Evolutionary conservation across 1,140 invertebrate species (phyloP), one percentile per base, ranked within the genome.

Genomic region (Drosophila subobscura): DNA sequence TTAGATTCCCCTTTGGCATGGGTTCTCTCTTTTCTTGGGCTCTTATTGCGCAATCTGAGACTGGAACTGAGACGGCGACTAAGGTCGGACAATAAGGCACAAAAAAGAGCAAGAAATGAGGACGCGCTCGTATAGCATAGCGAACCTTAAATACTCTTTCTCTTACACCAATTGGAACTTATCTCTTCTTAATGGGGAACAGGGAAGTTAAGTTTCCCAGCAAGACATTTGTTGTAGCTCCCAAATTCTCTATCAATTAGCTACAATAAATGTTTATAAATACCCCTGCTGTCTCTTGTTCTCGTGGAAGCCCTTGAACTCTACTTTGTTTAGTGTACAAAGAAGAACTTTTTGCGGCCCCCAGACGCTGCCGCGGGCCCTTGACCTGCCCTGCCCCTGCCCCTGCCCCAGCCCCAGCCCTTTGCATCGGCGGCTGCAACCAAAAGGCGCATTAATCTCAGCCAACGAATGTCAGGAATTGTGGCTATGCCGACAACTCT

Each of bases 381-480:
- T 73, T 65, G 66, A 70, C 66, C 66, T 70, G 63, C 59, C 59
- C 63, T 40, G 56, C 53, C 55, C 68, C 29, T 8, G 2, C 53
- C 59, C 71, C 59, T 64, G 55, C 50, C 67, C 66, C 63, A 56
- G 59, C 46, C 59, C 63, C 29, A 56, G 59, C 46, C 59, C 63
- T 27, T 37, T 10, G 66, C 54, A 47, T 73, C 66, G 81, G 77
- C 81, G 81, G 81, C 83, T 86, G 65, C 77, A 81, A 81, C 77
- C 81, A 86, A 86, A 37, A 86, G 81, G 83, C 70, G 78, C 83
- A 88, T 86, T 86, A 86, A 86, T 86, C 81, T 86, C 81, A 70
- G 73, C 81, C 81, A 86, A 46, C 81, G 73, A 86, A 86, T 86
- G 81, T 86, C 81, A 86, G 84, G 81, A 86, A 86, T 86, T 86